These are phyloP conservation scores for Poecilia velifera DNA, from an alignment of 2,797 vertebrate species.

Conservation along the genomic window DNA sequence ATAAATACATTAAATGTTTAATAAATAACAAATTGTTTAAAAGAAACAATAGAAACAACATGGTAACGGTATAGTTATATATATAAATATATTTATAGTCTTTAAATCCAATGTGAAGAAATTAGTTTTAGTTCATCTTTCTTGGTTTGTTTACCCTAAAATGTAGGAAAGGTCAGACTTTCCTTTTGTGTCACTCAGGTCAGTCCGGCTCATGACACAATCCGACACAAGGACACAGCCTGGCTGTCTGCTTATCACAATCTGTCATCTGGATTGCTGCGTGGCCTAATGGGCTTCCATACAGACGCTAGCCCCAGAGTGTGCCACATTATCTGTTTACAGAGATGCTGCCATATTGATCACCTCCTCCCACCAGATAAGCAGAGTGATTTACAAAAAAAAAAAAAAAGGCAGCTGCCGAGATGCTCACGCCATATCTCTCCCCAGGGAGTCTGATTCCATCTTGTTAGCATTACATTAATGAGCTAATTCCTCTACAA, in stretches of 20 bases:
- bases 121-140: background rate
- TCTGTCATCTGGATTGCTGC: conserved; percentile 75
- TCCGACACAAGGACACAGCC: conserved; percentile 65
- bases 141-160: background rate
- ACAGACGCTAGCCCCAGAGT: conserved; percentile 71
- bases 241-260: conserved; percentile 74
- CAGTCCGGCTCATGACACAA: conserved; percentile 56
- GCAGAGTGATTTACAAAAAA: conserved; percentile 81
- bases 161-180: conserved; percentile 27
- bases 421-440: conserved; percentile 80
- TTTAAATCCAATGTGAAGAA: background rate
- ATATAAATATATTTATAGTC: no score
- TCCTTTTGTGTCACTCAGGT: conserved; percentile 40
- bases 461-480: conserved; percentile 87
- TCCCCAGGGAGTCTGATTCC: conserved; percentile 80
- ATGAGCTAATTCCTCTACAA: conserved; percentile 83
- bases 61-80: no score
- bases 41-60: no score
- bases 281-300: conserved; percentile 77
- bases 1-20: no score
- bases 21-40: no score
- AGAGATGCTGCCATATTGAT: conserved; percentile 83
- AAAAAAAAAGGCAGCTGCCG: conserved; percentile 66
- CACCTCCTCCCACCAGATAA: conserved; percentile 82
- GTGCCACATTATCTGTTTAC: conserved; percentile 84